Evolutionary conservation across 1,140 invertebrate species (phyloP).

Genomic region (Brachionus sp.): DNA sequence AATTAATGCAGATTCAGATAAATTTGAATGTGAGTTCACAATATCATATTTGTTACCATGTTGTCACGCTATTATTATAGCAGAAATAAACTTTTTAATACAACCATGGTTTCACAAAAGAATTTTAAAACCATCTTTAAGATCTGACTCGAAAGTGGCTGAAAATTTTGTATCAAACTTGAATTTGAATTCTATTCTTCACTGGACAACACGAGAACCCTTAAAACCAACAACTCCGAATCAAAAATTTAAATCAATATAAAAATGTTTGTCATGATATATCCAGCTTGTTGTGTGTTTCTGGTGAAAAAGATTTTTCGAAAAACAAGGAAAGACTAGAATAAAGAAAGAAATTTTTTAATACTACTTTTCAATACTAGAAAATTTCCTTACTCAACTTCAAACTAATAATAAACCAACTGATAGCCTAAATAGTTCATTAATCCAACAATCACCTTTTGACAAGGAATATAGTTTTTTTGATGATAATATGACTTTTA

Average conservation of each 20-base stretch:
- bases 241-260: slow-evolving; percentile 3
- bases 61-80: background rate
- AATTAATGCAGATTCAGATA: background rate
- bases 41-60: background rate
- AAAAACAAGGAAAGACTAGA: background rate
- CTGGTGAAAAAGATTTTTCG: background rate
- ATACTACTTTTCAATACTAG: no score
- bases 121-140: background rate
- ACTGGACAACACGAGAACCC: background rate
- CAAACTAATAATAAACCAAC: background rate
- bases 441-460: background rate
- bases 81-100: background rate
- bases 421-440: background rate
- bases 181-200: background rate
- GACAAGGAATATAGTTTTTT: background rate
- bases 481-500: background rate
- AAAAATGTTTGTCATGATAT: background rate
- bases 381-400: background rate
- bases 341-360: no score
- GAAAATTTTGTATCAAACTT: background rate
- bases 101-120: background rate
- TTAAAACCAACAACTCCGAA: background rate
- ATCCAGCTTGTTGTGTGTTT: background rate
- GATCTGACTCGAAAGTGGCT: background rate
- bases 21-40: background rate